Base-by-base conservation (phyloP, 1,140 invertebrate species). In the Euura saliciscinereae region DNA sequence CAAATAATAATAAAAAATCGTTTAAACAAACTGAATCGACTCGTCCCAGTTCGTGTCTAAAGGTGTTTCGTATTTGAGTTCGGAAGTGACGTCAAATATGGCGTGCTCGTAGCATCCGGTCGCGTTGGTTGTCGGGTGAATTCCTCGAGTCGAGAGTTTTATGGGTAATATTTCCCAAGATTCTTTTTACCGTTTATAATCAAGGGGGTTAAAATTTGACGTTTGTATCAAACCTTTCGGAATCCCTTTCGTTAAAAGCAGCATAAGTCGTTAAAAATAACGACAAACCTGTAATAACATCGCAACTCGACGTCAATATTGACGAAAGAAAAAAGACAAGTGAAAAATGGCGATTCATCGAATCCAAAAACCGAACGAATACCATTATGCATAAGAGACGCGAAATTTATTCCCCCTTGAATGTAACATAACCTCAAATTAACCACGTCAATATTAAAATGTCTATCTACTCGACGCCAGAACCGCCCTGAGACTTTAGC, bases 141-240 rank as follows among this genome's bases (percentile, higher is more conserved):
- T 79, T 79, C 76, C 77, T 78, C 81, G 80, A 28, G 28, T 28
- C 28, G 79, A 77, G 71, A 77, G 78, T 80, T 82, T 81, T 80
- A 79, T 82, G 81, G 81, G 81, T 82, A 82, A 82, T 82, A 82
- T 82, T 82, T 82, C 81, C 81, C 81, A 82, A 82, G 81, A 82
- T 82, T 82, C 81, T 82, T 82, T 28, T 79, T 78, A 74, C 71
- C 70, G 43, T 13, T 64, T 59, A 59, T 59, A 59, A 59, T 59
- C 51, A 59, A 59, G 51, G 51, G 51, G 51, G 51, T 59, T 59
- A 59, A 59, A 59, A 59, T 59, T 59, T 59, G 51, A 59, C 51
- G 51, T 59, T 59, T 59, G 4, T 8, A 8, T 11, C 13, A 3
- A 59, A 59, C 3, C 51, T 59, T 8, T 59, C 51, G 13, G 13